phyloP scores from a whole-genome alignment of 2,113 vertebrate genomes.

The Synchiropus splendidus region DNA sequence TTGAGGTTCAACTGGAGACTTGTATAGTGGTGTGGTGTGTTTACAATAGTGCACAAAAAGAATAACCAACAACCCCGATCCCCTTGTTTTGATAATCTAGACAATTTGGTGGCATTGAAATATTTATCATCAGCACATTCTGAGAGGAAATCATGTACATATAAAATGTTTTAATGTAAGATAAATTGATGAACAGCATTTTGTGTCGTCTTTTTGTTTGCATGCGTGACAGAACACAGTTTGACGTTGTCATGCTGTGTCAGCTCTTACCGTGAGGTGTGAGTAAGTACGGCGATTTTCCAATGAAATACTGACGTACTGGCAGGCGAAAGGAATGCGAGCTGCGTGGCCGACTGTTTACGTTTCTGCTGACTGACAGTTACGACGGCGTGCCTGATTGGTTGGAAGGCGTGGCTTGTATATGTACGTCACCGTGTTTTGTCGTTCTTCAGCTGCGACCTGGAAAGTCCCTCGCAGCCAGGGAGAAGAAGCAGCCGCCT shows the following conservation, averaged over 20 bases:
- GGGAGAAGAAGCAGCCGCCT: neutral
- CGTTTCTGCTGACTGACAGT: conserved; percentile 27
- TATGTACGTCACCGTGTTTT: conserved; percentile 45
- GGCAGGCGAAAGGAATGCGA: conserved; percentile 1
- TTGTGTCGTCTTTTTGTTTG: no score
- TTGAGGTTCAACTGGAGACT: no score
- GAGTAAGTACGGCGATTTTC: neutral
- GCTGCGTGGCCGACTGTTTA: conserved; percentile 50
- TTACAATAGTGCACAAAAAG: no score
- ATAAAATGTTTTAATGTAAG: conserved; percentile 57
- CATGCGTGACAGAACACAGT: no score
- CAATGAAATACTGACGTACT: conserved; percentile 1
- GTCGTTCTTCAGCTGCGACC: conserved; percentile 47
- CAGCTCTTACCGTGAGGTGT: conserved; percentile 2
- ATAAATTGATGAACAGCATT: conserved; percentile 40
- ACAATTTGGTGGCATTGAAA: conserved; percentile 31
- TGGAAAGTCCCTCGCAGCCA: conserved; percentile 53
- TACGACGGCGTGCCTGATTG: conserved; percentile 26
- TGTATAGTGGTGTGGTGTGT: no score
- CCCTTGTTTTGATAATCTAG: no score
- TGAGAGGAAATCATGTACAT: conserved; percentile 51
- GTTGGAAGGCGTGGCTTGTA: conserved; percentile 29
- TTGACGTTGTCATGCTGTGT: no score
- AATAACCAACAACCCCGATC: no score
- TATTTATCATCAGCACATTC: conserved; percentile 33